Evolutionary conservation across 2,888 invertebrate genomes (phyloP), one percentile per base, ranked within the genome.

Genomic region (Drosophila mimetica): DNA sequence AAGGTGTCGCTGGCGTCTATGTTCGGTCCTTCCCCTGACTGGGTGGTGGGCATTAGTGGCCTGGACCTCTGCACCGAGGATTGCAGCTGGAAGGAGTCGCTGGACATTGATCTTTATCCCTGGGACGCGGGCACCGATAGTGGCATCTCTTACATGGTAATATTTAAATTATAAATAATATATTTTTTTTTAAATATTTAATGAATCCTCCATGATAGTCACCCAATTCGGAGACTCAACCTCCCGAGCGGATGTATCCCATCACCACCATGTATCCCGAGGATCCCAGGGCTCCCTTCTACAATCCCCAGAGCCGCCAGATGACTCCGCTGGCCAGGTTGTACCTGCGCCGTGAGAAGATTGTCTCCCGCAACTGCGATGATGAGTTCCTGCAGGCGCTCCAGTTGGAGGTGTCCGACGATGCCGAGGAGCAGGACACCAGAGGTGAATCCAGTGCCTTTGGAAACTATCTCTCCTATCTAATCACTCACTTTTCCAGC

Each of bases 21-120:
- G 97, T 95, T 97, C 86, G 96, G 98, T 1, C 99, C 99, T 0
- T 97, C 98, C 11, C 99, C 99, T 0, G 99, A 99, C 93, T 99
- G 99, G 99, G 96, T 98, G 81, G 97, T 98, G 42, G 99, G 99
- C 0, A 95, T 99, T 32, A 96, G 94, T 61, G 96, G 96, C 0
- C 92, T 98, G 57, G 96, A 99, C 89, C 93, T 99, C 8, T 99
- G 99, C 89, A 93, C 95, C 65, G 92, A 93, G 69, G 97, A 99
- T 92, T 98, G 99, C 90, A 94, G 96, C 0, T 99, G 99, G 99
- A 93, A 94, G n/a, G 95, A 96, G 77, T 93, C 95, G 63, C 93
- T 96, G 84, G 94, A 94, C 37, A 93, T 99, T 41, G 97, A 98
- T 92, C 93, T 99, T 30, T 96, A 94, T 89, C 98, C 99, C 0